Conservation (phyloP, 2,797 vertebrate species). For the Chaunax sp. region DNA sequence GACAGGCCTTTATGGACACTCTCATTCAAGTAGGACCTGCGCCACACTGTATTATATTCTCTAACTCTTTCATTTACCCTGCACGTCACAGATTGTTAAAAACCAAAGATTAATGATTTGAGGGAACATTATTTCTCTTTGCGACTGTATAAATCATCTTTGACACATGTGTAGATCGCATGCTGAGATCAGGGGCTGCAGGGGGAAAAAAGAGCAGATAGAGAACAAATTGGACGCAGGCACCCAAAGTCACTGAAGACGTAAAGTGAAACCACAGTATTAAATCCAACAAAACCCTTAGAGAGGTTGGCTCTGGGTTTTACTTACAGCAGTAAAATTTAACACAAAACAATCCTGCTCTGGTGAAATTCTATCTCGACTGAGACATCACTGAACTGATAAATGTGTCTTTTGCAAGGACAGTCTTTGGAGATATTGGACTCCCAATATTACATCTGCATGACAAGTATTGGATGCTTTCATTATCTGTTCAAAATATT, state of each 20-base stretch:
- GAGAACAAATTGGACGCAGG: constrained; percentile 30
- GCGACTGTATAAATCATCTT: constrained; percentile 63
- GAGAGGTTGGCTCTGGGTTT: constrained; percentile 18
- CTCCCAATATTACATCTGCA: constrained; percentile 4
- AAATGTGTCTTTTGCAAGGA: constrained; percentile 30
- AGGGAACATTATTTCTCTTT: constrained; percentile 57
- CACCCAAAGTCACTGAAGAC: constrained; percentile 37
- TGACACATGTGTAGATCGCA: constrained; percentile 65
- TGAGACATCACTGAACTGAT: constrained; percentile 26
- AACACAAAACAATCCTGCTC: constrained; percentile 1
- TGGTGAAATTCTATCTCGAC: constrained; percentile 31
- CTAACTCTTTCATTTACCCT: constrained; percentile 54
- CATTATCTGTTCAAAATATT: not conserved
- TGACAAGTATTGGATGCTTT: constrained; percentile 2
- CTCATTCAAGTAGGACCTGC: constrained; percentile 69
- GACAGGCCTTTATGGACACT: constrained; percentile 77
- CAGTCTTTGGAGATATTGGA: constrained; percentile 14
- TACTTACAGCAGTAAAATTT: constrained; percentile 11
- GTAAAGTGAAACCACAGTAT: constrained; percentile 33
- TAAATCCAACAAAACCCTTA: constrained; percentile 20
- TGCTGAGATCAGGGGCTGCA: constrained; percentile 30
- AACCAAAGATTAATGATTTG: constrained; percentile 67
- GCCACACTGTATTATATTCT: constrained; percentile 61
- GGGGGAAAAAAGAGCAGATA: constrained; percentile 2
- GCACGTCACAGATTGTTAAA: constrained; percentile 58